These are phyloP conservation scores for Cotesia congregata DNA, from an alignment of 2,888 invertebrate species.

Conservation along the genomic window DNA sequence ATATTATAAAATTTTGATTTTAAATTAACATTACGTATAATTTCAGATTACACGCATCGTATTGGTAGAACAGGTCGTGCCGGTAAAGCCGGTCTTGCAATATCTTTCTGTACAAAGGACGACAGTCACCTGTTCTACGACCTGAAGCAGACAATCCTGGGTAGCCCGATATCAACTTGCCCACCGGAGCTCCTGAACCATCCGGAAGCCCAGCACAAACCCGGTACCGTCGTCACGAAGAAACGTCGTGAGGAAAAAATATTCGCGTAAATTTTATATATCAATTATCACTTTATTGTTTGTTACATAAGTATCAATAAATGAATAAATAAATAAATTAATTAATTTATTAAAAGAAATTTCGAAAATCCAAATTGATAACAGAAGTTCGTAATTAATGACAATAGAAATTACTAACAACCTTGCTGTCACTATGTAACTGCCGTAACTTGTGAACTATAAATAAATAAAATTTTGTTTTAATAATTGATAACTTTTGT, in stretches of 20 bases:
- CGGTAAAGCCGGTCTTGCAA: constrained; percentile 96
- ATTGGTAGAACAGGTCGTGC: constrained; percentile 99
- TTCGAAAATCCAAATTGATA: too few relatives aligned
- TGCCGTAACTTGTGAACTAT: too few relatives aligned
- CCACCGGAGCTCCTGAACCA: constrained; percentile 98
- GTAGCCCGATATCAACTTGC: constrained; percentile 94
- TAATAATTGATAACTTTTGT: too few relatives aligned
- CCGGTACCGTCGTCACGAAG: constrained; percentile 94
- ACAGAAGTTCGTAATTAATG: too few relatives aligned
- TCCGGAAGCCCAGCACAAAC: constrained; percentile 98
- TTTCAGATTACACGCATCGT: constrained; percentile 92
- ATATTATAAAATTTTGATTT: not conserved
- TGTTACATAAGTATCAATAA: too few relatives aligned
- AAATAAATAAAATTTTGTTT: too few relatives aligned
- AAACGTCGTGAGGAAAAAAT: constrained; percentile 95
- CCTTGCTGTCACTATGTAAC: too few relatives aligned
- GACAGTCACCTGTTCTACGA: constrained; percentile 97
- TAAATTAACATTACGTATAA: constrained; percentile 25
- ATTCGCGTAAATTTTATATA: constrained; percentile 78
- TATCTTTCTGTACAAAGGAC: constrained; percentile 97
- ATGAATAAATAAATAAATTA: too few relatives aligned
- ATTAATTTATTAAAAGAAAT: too few relatives aligned
- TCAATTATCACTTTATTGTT: not conserved
- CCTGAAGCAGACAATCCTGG: constrained; percentile 89
- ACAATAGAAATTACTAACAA: too few relatives aligned